Conservation (phyloP, 2,888 invertebrate species). For the Stramonita haemastoma region DNA sequence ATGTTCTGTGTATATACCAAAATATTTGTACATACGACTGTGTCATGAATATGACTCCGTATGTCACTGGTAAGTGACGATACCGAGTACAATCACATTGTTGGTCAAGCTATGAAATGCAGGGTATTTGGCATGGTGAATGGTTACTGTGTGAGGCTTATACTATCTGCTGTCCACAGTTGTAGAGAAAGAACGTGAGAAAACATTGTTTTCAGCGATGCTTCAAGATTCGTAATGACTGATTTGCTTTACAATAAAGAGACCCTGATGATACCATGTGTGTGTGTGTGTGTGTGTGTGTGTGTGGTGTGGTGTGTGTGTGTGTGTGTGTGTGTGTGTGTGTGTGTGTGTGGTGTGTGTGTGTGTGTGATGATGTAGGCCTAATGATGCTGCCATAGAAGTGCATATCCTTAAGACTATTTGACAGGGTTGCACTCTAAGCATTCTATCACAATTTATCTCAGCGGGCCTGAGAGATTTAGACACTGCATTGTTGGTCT, state of each 20-base stretch:
- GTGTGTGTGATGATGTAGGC: too few relatives aligned
- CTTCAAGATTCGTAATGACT: not conserved
- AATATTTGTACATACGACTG: slow-evolving; percentile 1
- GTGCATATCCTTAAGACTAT: too few relatives aligned
- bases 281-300: too few relatives aligned
- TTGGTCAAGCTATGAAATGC: slow-evolving; percentile 10
- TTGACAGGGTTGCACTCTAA: too few relatives aligned
- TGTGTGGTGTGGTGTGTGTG: not conserved
- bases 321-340: not conserved
- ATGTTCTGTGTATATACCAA: slow-evolving; percentile 13
- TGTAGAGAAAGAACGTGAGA: not conserved
- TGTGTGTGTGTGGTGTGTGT: not conserved
- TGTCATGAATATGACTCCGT: slow-evolving; percentile 4
- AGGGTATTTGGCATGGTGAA: slow-evolving; percentile 1
- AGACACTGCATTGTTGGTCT: too few relatives aligned
- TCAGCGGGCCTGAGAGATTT: too few relatives aligned
- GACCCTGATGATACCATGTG: slow-evolving; percentile 9
- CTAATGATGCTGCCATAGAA: too few relatives aligned
- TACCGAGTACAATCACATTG: slow-evolving; percentile 4
- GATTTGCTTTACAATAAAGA: slow-evolving; percentile 17
- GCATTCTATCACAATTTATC: too few relatives aligned
- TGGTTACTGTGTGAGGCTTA: not conserved
- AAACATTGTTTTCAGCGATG: not conserved
- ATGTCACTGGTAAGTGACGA: not conserved
- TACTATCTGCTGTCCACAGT: not conserved